These are phyloP conservation scores for Pristiophorus japonicus DNA, from an alignment of 2,113 vertebrate species.

Conservation along the genomic window DNA sequence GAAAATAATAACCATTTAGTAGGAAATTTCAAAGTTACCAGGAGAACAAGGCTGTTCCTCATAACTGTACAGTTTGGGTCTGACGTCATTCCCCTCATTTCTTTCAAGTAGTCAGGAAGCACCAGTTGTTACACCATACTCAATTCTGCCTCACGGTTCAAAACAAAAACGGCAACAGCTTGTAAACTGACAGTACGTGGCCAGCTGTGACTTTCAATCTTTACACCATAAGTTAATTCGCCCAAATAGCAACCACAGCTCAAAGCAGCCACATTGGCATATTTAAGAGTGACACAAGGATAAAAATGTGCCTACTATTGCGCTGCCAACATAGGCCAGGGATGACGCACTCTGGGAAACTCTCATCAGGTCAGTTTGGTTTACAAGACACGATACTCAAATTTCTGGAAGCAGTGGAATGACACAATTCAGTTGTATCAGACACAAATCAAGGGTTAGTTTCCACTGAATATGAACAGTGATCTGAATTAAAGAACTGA, in stretches of 20 bases:
- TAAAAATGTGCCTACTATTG: neutral
- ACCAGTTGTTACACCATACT: neutral
- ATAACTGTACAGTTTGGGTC: neutral
- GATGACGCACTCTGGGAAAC: neutral
- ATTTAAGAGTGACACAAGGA: neutral
- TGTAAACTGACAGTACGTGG: neutral
- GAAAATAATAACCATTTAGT: conserved; percentile 41
- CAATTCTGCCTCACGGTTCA: neutral
- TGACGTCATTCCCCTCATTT: neutral
- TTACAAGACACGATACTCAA: neutral
- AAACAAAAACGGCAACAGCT: neutral
- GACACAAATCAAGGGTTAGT: neutral
- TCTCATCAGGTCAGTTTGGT: neutral
- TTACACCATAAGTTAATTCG: neutral
- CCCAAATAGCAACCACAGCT: neutral
- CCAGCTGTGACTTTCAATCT: neutral
- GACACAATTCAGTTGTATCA: neutral
- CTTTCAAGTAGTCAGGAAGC: neutral
- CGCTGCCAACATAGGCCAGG: neutral
- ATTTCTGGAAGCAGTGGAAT: neutral
- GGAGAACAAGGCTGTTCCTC: conserved; percentile 32
- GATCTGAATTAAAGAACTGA: neutral
- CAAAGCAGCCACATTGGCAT: neutral
- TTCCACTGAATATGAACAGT: neutral
- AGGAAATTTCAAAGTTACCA: conserved; percentile 44